Evolutionary conservation across 1,140 invertebrate species (phyloP).

Genomic region (Protaetia brevitarsis): DNA sequence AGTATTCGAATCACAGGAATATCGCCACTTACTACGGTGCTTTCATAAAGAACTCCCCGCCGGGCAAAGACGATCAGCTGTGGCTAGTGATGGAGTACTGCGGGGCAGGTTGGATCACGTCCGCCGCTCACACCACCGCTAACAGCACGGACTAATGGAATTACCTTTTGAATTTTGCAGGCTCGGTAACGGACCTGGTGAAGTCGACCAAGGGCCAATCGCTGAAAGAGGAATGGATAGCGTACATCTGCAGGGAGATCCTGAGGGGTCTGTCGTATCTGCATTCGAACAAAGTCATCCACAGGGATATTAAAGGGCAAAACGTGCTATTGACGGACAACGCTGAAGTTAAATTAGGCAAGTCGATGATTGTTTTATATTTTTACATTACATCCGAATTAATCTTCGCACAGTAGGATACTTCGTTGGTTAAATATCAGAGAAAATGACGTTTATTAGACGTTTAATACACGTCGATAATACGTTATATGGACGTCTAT

Average conservation of each 20-base stretch:
- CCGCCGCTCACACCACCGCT: neutral
- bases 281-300: constrained; percentile 98
- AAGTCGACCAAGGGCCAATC: constrained; percentile 98
- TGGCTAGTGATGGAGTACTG: constrained; percentile 99
- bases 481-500: too few relatives aligned
- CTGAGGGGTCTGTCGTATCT: constrained; percentile 94
- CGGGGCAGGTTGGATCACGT: constrained; percentile 71
- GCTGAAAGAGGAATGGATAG: constrained; percentile 99
- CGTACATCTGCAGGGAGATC: constrained; percentile 98
- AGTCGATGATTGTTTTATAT: constrained; percentile 32
- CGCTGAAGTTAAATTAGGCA: constrained; percentile 96
- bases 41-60: constrained; percentile 98
- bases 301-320: constrained; percentile 99
- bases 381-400: constrained; percentile 22
- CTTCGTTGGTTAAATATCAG: too few relatives aligned
- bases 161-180: constrained; percentile 37
- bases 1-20: constrained; percentile 98
- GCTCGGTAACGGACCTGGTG: constrained; percentile 97
- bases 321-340: constrained; percentile 99
- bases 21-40: constrained; percentile 99
- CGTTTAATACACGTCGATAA: too few relatives aligned
- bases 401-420: too few relatives aligned
- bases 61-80: constrained; percentile 98
- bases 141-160: neutral
- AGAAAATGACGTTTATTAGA: too few relatives aligned